Base-by-base conservation (phyloP, 1,140 invertebrate genomes). In the Varroa destructor region DNA sequence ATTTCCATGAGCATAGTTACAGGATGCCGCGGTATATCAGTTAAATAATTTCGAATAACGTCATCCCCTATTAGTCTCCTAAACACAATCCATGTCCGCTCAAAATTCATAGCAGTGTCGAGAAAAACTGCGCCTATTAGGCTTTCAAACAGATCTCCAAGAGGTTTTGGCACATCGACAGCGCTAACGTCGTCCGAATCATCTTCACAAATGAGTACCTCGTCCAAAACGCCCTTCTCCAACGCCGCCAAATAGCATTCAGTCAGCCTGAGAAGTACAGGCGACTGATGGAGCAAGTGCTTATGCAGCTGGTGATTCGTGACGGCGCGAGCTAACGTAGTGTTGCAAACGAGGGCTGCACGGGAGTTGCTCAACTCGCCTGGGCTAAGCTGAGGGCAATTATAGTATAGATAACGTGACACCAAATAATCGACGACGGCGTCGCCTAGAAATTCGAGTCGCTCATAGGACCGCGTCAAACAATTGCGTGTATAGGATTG, bases 131-230 rank as follows among this genome's bases (percentile, higher is more conserved):
- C 96, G 37, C 95, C 97, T 43, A 94, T 94, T 10, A 99, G 84
- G 0, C 93, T 96, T 82, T 99, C 97, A 81, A 99, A 99, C 43
- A 99, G 87, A 82, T 99, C 97, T 1, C 96, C 95, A n/a, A 99
- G 81, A 5, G 93, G 93, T 83, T 99, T 99, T 2, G 97, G 97
- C 4, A 99, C 95, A 83, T 99, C 97, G 58, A 98, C 88, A 78
- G 98, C 93, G 80, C 99, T 93, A 0, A 89, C 90, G 78, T 93
- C 89, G 78, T 92, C 89, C 78, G 87, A 86, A 78, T 91, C 89
- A 73, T 89, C 88, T 78, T 92, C 89, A 51, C 73, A 40, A 36
- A 67, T 67, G 2, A 67, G 54, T 4, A 42, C 58, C 25, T 73
- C 61, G 46, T 12, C 12, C 14, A 46, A 46, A 40, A 14, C 12